Evolutionary conservation across 2,888 invertebrate species (phyloP).

Genomic region (Conops quadrifasciatus): DNA sequence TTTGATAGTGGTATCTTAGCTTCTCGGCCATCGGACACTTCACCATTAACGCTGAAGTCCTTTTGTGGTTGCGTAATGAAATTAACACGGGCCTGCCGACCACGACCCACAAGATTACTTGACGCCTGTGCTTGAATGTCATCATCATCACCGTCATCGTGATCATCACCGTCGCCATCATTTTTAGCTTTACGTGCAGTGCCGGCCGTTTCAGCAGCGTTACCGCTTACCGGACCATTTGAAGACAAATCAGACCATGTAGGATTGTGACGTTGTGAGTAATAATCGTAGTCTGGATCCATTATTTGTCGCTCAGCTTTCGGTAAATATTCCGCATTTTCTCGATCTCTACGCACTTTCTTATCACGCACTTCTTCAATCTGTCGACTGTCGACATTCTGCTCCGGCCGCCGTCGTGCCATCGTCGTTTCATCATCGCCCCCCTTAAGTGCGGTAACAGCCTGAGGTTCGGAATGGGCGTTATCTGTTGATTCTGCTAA

Average conservation of each 20-base stretch:
- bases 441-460: conserved; percentile 28
- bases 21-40: conserved; percentile 46
- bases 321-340: conserved; percentile 41
- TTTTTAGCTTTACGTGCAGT: not conserved
- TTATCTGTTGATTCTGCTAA: conserved; percentile 4
- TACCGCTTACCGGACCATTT: conserved; percentile 36
- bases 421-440: not conserved
- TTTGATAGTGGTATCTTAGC: conserved; percentile 46
- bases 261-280: conserved; percentile 56
- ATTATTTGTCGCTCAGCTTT: conserved; percentile 54
- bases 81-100: conserved; percentile 73
- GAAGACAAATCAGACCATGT: conserved; percentile 66
- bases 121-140: conserved; percentile 68
- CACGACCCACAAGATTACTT: conserved; percentile 67
- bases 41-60: conserved; percentile 36
- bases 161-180: conserved; percentile 39
- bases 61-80: conserved; percentile 73
- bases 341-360: conserved; percentile 35
- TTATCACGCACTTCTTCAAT: conserved; percentile 49
- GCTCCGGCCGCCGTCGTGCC: conserved; percentile 1
- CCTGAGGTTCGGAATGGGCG: not conserved
- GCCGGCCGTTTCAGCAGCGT: not conserved
- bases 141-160: conserved; percentile 52
- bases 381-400: conserved; percentile 44
- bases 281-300: conserved; percentile 69